phyloP scores from a whole-genome alignment of 2,113 vertebrate species.

The Terrapene triunguis region DNA sequence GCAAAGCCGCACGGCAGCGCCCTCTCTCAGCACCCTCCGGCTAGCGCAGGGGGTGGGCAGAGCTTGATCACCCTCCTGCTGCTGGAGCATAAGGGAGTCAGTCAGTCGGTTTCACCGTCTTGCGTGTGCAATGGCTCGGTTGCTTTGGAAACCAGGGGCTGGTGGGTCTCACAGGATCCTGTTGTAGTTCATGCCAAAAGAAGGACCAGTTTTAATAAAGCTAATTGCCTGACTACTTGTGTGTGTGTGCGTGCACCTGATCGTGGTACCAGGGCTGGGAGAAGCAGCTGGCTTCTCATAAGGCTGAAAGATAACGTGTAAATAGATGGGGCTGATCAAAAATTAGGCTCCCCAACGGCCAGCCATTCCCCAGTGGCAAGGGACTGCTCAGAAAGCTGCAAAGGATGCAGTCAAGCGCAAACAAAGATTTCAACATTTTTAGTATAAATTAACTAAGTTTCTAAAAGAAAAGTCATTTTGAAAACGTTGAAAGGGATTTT shows the following conservation, averaged over 20 bases:
- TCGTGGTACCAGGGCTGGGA: neutral
- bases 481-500: too few species aligned
- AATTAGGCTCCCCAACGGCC: neutral
- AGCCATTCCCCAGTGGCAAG: neutral
- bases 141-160: neutral
- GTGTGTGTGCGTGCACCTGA: neutral
- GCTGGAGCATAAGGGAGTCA: neutral
- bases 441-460: too few species aligned
- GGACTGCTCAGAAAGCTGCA: neutral
- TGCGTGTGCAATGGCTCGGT: fast-evolving
- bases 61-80: neutral
- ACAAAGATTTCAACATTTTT: too few species aligned
- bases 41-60: too few species aligned
- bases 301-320: neutral
- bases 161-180: neutral
- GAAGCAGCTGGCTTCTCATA: neutral
- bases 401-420: neutral
- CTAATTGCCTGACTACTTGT: fast-evolving
- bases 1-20: neutral
- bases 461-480: too few species aligned
- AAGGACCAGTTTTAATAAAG: conserved; percentile 39
- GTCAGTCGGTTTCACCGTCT: too few species aligned
- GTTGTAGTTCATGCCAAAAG: neutral
- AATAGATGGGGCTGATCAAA: neutral
- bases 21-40: neutral